Base-by-base conservation (phyloP, 1,140 invertebrate genomes). In the Polypedilum pembai region DNA sequence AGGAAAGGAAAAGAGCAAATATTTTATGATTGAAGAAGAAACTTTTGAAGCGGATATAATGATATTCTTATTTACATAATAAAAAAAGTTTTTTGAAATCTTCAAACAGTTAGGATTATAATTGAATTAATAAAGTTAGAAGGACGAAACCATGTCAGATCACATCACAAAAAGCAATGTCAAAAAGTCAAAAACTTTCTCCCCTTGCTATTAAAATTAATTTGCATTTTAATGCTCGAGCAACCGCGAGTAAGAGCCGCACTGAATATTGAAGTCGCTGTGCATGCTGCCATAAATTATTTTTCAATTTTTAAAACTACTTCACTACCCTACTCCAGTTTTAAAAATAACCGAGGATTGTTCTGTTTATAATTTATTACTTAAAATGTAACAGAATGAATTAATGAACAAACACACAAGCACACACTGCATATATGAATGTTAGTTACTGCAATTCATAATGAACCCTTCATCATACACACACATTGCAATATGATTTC, bases 321-420 rank as follows among this genome's bases (percentile, higher is more conserved):
- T 1, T 15, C n/a, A n/a, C 4, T 69, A 8, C 5, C 18, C 18
- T 69, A 18, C 18, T 69, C 18, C 5, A 20, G 17, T 69, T 69
- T 69, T 33, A 33, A 33, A 33, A 33, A 33, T 33, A 33, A 33
- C 65, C 18, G 45, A 56, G 45, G 45, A 56, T 56, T 56, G 65
- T 69, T 69, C 65, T 18, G 65, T 18, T 69, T 69, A 69, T 69
- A 69, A 69, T 69, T 69, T 69, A 69, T 69, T 17, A 21, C 17
- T 69, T 69, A 21, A 69, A 69, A 69, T 69, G 65, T 69, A 69
- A 69, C 65, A 8, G 24, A 33, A 33, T 33, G 24, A 33, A 33
- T 33, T 33, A 33, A 33, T 33, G 24, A 33, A 33, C 24, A 33
- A 33, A 33, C 5, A 33, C 24, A 33, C 24, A 33, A 33, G 45